Evolutionary conservation across 2,888 invertebrate species (phyloP).

Genomic region (Unio pictorum): DNA sequence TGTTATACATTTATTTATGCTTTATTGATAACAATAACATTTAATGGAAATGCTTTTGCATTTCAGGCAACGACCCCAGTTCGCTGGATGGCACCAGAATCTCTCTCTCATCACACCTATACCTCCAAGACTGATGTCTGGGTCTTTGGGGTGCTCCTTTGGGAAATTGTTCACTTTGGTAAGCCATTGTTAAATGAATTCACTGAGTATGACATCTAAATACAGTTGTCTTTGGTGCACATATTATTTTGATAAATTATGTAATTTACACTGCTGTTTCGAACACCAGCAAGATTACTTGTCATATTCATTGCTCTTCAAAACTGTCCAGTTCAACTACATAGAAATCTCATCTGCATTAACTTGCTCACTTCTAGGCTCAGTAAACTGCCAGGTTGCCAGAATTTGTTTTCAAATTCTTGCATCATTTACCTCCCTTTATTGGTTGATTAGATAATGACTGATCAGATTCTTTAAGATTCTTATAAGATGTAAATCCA

Average conservation of each 20-base stretch:
- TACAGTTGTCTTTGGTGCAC: not conserved
- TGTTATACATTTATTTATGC: too few relatives aligned
- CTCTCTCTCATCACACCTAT: slow-evolving; percentile 92
- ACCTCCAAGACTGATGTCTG: slow-evolving; percentile 95
- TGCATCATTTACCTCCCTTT: too few relatives aligned
- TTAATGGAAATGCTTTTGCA: too few relatives aligned
- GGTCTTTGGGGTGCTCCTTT: slow-evolving; percentile 95
- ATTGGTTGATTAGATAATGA: too few relatives aligned
- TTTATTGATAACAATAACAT: too few relatives aligned
- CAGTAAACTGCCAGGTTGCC: too few relatives aligned
- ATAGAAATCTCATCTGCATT: too few relatives aligned
- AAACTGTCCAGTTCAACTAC: too few relatives aligned
- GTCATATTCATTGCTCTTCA: not conserved
- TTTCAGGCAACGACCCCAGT: slow-evolving; percentile 74
- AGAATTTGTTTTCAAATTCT: too few relatives aligned
- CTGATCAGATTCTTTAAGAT: too few relatives aligned
- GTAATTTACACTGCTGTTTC: not conserved
- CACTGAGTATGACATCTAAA: not conserved
- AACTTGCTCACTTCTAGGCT: too few relatives aligned
- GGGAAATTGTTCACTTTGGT: slow-evolving; percentile 94
- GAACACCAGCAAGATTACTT: not conserved
- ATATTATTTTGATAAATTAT: not conserved
- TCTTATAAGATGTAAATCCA: not conserved
- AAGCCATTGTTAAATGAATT: slow-evolving; percentile 27
- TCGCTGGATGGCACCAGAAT: slow-evolving; percentile 97